Conservation (phyloP, 2,113 vertebrate species). For the Xerus inauris region DNA sequence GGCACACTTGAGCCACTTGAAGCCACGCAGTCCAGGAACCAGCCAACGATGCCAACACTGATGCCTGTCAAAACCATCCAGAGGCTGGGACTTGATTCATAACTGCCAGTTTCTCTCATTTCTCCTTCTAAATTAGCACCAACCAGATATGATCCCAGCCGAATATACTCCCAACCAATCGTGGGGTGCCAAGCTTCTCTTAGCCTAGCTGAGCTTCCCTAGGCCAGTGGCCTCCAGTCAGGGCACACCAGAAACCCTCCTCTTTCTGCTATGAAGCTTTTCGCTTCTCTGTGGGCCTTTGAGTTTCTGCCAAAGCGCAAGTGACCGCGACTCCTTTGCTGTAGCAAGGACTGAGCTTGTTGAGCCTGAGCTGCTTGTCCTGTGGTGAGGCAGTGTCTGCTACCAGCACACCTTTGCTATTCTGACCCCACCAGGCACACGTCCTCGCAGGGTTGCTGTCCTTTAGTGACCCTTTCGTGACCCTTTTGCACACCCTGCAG, state of each 20-base stretch:
- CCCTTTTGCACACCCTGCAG: background rate
- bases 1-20: background rate
- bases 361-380: rapidly evolving
- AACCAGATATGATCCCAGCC: background rate
- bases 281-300: background rate
- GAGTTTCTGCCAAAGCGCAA: background rate
- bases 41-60: background rate
- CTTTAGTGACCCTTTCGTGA: background rate
- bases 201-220: too few relatives aligned
- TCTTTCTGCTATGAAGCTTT: rapidly evolving
- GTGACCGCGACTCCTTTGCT: rapidly evolving
- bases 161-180: background rate
- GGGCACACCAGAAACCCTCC: rapidly evolving
- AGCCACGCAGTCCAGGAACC: background rate
- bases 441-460: background rate
- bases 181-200: rapidly evolving
- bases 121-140: background rate
- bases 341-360: background rate
- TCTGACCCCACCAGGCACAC: background rate
- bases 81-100: background rate
- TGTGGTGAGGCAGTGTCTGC: background rate
- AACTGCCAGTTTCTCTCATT: background rate
- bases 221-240: background rate
- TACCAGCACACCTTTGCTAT: background rate
- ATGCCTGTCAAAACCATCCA: too few relatives aligned